phyloP scores from a whole-genome alignment of 1,140 invertebrate genomes.

The Idris sp. region DNA sequence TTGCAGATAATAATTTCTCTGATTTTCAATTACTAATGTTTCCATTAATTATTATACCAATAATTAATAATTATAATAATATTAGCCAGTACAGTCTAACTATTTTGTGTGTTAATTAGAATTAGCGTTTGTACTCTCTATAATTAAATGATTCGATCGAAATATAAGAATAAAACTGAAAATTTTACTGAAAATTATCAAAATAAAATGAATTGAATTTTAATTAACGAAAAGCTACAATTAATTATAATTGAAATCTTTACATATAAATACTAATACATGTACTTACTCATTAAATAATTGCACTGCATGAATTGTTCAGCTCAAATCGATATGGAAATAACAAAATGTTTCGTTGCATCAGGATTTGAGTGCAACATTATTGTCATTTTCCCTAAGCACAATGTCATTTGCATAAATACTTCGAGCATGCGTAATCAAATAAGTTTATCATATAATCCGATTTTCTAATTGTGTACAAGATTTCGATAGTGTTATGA shows the following conservation, averaged over 20 bases:
- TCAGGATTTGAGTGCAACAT: slow-evolving; percentile 8
- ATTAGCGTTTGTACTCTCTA: no score
- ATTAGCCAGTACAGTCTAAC: no score
- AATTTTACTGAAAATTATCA: no score
- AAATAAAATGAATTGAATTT: no score
- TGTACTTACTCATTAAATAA: background rate
- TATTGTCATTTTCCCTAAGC: slow-evolving; percentile 37
- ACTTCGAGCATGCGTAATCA: slow-evolving; percentile 48
- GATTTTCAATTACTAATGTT: no score
- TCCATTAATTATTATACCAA: no score
- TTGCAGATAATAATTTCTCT: no score
- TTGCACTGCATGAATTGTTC: background rate
- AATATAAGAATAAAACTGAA: no score
- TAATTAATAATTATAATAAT: no score
- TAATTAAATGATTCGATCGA: no score
- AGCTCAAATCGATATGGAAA: background rate
- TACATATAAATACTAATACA: background rate
- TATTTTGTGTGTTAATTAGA: no score
- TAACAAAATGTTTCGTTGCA: slow-evolving; percentile 11
- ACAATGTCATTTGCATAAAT: slow-evolving; percentile 49
- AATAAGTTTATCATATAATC: slow-evolving; percentile 44
- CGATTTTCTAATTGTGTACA: slow-evolving; percentile 44
- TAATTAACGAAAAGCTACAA: no score
- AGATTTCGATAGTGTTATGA: slow-evolving; percentile 25
- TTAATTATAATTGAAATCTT: background rate